phyloP scores from a whole-genome alignment of 2,888 invertebrate species.

The Oeneis ivallda region DNA sequence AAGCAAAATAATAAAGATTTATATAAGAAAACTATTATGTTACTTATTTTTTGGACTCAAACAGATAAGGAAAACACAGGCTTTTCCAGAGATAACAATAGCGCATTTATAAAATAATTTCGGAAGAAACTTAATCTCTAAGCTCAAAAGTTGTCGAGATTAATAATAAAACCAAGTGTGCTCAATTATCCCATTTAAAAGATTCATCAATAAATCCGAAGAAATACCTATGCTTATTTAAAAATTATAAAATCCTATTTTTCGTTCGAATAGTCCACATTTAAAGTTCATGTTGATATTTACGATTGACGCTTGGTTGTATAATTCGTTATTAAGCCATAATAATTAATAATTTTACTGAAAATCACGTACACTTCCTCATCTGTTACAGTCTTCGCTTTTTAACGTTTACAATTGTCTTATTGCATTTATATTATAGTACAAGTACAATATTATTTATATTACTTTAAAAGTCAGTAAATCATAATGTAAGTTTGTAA shows the following conservation, averaged over 20 bases:
- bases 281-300: not conserved
- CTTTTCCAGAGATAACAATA: too few species aligned
- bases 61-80: too few species aligned
- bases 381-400: constrained; percentile 14
- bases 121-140: too few species aligned
- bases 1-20: too few species aligned
- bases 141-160: too few species aligned
- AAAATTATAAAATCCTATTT: not conserved
- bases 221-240: too few species aligned
- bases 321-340: not conserved
- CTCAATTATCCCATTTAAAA: too few species aligned
- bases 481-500: not conserved
- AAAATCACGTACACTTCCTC: not conserved
- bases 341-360: not conserved
- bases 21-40: too few species aligned
- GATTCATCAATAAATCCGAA: too few species aligned
- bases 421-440: constrained; percentile 41
- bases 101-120: too few species aligned
- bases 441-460: constrained; percentile 36
- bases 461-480: constrained; percentile 18
- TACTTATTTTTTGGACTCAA: too few species aligned
- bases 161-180: too few species aligned
- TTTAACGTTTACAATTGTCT: constrained; percentile 13
- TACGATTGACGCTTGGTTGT: not conserved
- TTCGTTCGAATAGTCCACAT: not conserved